phyloP scores from a whole-genome alignment of 2,888 invertebrate species.

The Alentia gelatinosa region DNA sequence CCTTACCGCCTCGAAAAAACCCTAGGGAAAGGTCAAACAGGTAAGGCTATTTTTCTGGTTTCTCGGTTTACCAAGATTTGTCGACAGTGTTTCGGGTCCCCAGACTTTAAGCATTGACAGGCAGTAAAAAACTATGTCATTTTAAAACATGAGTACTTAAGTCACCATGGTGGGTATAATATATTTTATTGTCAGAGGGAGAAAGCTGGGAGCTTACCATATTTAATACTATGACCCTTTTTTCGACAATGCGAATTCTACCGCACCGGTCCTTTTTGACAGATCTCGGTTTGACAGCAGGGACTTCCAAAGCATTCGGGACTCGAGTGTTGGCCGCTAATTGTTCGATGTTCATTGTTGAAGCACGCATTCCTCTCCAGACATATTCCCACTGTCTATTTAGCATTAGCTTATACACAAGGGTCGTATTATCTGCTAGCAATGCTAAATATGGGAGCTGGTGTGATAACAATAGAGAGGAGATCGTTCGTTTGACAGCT shows the following conservation, averaged over 20 bases:
- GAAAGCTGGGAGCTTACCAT: not conserved
- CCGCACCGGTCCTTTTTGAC: slow-evolving; percentile 16
- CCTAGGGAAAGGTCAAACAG: slow-evolving; percentile 99
- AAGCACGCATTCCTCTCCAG: not conserved
- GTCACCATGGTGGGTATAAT: not conserved
- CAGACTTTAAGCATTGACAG: not conserved
- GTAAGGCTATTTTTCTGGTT: slow-evolving; percentile 82
- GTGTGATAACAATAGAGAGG: not conserved
- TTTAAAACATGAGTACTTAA: not conserved
- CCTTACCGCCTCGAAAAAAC: slow-evolving; percentile 99
- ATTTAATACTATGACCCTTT: not conserved
- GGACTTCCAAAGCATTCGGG: not conserved
- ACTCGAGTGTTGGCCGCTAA: not conserved
- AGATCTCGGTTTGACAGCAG: slow-evolving; percentile 28
- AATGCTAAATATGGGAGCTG: too few species aligned
- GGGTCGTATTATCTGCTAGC: too few species aligned
- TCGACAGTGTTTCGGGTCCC: not conserved
- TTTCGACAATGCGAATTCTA: not conserved
- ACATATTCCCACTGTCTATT: too few species aligned
- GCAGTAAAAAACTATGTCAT: not conserved
- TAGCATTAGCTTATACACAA: too few species aligned
- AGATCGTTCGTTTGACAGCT: not conserved
- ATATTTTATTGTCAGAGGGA: not conserved
- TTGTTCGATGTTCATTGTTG: not conserved
- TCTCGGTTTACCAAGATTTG: not conserved